Conservation (phyloP, 2,888 invertebrate genomes). For the Neoaliturus tenellus region DNA sequence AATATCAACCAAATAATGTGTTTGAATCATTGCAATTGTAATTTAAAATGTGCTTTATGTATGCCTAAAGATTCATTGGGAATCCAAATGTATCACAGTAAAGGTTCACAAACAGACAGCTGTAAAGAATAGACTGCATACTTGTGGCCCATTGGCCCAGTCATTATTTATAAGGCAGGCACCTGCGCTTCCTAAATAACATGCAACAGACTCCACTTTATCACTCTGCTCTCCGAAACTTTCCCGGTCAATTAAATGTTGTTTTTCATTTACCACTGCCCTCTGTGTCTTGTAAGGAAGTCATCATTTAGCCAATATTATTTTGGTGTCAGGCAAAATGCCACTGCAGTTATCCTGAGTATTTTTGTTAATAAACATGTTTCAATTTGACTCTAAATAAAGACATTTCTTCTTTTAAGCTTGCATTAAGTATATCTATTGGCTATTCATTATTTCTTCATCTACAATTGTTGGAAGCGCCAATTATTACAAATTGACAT, state of each 20-base stretch:
- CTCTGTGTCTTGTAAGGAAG: background rate
- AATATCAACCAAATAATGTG: too few relatives aligned
- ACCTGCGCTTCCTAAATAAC: conserved; percentile 43
- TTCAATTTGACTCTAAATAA: background rate
- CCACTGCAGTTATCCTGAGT: background rate
- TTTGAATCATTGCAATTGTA: too few relatives aligned
- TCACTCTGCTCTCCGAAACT: background rate
- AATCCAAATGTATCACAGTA: background rate
- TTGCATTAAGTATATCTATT: too few relatives aligned
- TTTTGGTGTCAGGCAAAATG: background rate
- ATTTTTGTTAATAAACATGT: too few relatives aligned
- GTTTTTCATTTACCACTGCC: conserved; percentile 3
- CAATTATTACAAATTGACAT: too few relatives aligned
- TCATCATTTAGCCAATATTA: background rate
- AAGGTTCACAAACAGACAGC: conserved; percentile 9
- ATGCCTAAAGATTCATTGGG: background rate
- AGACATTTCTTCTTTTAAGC: too few relatives aligned
- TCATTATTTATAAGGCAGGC: conserved; percentile 30
- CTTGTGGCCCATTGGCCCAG: conserved; percentile 18
- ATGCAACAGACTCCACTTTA: background rate
- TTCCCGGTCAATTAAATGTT: background rate
- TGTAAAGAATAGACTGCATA: conserved; percentile 27
- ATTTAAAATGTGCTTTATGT: too few relatives aligned
- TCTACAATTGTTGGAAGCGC: too few relatives aligned
- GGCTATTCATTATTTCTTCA: too few relatives aligned